Evolutionary conservation across 2,113 vertebrate species (phyloP).

Genomic region (Tetrax tetrax): DNA sequence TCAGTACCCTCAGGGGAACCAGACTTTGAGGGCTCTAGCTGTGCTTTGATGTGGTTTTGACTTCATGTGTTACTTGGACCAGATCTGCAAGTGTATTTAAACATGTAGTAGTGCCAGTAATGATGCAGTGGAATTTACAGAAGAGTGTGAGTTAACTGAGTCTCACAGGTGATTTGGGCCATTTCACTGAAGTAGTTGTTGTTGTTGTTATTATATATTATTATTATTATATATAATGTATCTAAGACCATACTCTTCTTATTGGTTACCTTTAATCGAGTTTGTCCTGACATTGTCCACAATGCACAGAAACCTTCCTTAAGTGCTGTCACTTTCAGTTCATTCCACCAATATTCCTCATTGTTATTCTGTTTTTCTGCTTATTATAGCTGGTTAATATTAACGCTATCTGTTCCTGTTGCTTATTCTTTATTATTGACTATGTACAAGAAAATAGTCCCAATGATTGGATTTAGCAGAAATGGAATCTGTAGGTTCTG

Average conservation of each 20-base stretch:
- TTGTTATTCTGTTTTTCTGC: neutral
- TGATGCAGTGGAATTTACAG: neutral
- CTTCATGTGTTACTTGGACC: rapidly evolving
- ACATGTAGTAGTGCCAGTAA: neutral
- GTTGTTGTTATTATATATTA: too few species aligned
- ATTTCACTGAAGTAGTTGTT: neutral
- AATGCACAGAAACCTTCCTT: neutral
- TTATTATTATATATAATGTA: neutral
- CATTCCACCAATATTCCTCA: neutral
- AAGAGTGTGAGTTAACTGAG: neutral
- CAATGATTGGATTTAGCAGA: neutral
- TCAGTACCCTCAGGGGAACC: neutral
- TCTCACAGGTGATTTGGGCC: neutral
- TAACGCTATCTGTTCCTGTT: neutral
- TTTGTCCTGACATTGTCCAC: neutral
- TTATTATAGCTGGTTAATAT: neutral
- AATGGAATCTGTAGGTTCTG: neutral
- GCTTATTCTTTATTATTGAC: neutral
- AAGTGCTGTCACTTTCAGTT: neutral
- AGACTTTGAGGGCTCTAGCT: neutral
- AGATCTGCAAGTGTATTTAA: neutral
- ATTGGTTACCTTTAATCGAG: neutral
- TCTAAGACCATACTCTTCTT: neutral
- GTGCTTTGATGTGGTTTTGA: neutral
- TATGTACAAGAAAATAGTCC: neutral